Evolutionary conservation across 2,888 invertebrate genomes (phyloP), one percentile per base, ranked within the genome.

Genomic region (Drosophila fungiperda): DNA sequence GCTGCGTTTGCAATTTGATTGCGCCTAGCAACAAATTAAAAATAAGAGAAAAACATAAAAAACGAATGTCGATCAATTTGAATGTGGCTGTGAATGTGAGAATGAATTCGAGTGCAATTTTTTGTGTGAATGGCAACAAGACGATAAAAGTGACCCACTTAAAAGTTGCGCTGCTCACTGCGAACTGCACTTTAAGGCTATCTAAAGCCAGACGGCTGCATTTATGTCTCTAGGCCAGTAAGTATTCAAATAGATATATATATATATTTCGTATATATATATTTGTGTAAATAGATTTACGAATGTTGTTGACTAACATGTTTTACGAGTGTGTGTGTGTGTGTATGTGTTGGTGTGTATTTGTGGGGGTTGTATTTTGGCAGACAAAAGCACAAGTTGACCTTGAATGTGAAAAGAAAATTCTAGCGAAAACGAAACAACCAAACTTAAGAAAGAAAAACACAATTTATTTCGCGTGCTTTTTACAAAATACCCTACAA

Each of bases 61-160:
- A 54, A 42, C 50, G 53, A 35, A 26, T 23, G 20, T 29, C 49
- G 35, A 32, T 71, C 67, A 72, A 60, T 67, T 68, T 66, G 61
- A 62, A 50, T 57, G 60, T 48, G 4, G 20, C 45, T 45, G 20
- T 45, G 20, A 40, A 40, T 40, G 9, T 40, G 40, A 38, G 17
- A 38, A 17, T 8, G 38, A 20, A 42, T 42, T 42, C n/a, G 42
- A 45, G 35, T 64, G 61, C 61, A 63, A 68, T 54, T 66, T 71
- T 62, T 71, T 62, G 66, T 42, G 42, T 35, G 33, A 53, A 53
- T 57, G 62, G 38, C 48, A 36, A 36, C 33, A 4, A 78, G 62
- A 75, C 83, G 87, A 90, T 90, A 85, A 89, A 87, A 87, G 78
- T 90, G 87, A 87, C 87, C 87, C 90, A 87, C 80, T 90, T 87